Evolutionary conservation across 2,888 invertebrate species (phyloP), one percentile per base, ranked within the genome.

Genomic region (Stratiomys singularior): DNA sequence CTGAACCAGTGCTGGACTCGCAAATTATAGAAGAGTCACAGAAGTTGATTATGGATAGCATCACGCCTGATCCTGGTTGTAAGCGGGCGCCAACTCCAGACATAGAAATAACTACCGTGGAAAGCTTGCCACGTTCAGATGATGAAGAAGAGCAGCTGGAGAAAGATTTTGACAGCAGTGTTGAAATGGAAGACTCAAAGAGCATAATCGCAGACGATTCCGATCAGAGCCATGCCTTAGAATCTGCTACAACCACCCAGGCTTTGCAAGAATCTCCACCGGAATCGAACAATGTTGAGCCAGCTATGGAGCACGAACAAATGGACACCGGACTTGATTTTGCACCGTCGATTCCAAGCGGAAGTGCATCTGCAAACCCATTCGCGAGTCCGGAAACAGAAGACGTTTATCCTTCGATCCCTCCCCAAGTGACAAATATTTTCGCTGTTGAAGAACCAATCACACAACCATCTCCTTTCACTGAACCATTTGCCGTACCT

Each of bases 291-390:
- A 25, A 25, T n/a, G 27, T 30, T 3, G 83, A 83, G 64, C 83
- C 82, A 21, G 77, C 80, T 11, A 80, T 80, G n/a, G 83, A 83
- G 25, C 80, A 81, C 0, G 86, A 87, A 78, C 84, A 86, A 81
- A 86, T 86, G 86, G 87, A 87, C 78, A 86, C 86, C 0, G 85
- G 84, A 0, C 79, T 87, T 11, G 87, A 87, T 69, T 86, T 86
- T 71, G 81, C 82, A 13, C 83, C 83, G 5, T 77, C 79, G 0
- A 78, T 78, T 21, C 82, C 82, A 5, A 86, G 86, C 78, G 87
- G 86, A 5, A 81, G 84, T 13, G 82, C 84, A 2, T 87, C 87
- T 0, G 87, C 89, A 64, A 90, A 90, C 85, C 90, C 90, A 0
- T 90, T 87, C 71, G 87, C 87, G 72, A 86, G 86, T 76, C 86